Evolutionary conservation across 2,797 vertebrate genomes (phyloP).

Genomic region (Pipistrellus pipistrellus): DNA sequence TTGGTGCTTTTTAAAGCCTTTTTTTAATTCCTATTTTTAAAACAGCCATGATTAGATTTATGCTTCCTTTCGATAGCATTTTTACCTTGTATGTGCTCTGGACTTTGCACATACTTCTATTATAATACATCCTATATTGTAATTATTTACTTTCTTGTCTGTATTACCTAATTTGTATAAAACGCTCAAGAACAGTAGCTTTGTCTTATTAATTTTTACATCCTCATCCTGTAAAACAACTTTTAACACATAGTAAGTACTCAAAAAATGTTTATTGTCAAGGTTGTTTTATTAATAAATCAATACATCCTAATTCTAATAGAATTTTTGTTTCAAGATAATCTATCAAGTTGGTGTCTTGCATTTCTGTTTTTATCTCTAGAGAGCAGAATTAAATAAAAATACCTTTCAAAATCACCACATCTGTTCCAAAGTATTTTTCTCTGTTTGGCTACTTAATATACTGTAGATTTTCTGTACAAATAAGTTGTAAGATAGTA

Average conservation of each 20-base stretch:
- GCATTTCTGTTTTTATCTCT: constrained; percentile 46
- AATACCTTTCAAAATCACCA: background rate
- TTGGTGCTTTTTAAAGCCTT: constrained; percentile 9
- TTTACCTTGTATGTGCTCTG: constrained; percentile 6
- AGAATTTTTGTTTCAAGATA: constrained; percentile 44
- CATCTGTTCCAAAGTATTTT: constrained; percentile 33
- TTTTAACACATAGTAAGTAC: constrained; percentile 33
- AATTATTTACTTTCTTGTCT: constrained; percentile 22
- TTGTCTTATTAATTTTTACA: constrained; percentile 33
- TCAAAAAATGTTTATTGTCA: constrained; percentile 49
- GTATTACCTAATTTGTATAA: constrained; percentile 17
- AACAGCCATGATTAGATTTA: background rate
- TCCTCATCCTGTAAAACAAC: constrained; percentile 30
- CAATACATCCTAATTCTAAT: constrained; percentile 7
- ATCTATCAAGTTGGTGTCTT: background rate
- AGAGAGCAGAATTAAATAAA: constrained; percentile 42
- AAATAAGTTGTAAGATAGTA: background rate
- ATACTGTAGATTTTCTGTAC: background rate
- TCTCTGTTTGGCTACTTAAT: background rate
- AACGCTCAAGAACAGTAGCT: background rate
- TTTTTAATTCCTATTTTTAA: constrained; percentile 22
- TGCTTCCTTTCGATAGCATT: constrained; percentile 2
- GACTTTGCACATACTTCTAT: background rate
- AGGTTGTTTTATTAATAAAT: constrained; percentile 1
- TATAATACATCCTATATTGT: constrained; percentile 17